A percentile compares a stretch with the other conserved stretches of the same genome.
These are phyloP conservation scores for Gorsachius magnificus DNA, from an alignment of 2,797 vertebrate genomes.

Conservation along the genomic window DNA sequence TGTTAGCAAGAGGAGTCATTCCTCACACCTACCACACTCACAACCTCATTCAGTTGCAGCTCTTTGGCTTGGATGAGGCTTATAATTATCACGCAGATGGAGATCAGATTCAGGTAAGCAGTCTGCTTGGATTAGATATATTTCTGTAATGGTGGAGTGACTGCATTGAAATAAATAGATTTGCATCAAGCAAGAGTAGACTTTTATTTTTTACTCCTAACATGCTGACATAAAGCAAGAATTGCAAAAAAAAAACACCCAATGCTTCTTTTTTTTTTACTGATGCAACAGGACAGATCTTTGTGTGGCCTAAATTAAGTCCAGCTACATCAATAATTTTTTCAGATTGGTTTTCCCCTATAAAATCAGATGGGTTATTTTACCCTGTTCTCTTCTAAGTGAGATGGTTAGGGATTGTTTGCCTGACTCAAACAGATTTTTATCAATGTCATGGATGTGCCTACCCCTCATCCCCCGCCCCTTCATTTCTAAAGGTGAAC, in stretches of 20 bases:
- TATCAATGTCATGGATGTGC: background rate
- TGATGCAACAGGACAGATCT: background rate
- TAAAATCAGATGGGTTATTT: background rate
- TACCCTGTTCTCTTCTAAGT: background rate
- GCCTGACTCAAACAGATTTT: background rate
- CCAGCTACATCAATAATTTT: accelerated
- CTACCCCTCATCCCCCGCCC: accelerated
- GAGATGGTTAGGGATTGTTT: background rate
- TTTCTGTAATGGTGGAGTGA: background rate
- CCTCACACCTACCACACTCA: slow-evolving; percentile 60
- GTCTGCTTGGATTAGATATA: background rate
- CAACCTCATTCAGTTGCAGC: slow-evolving; percentile 73
- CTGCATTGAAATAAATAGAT: background rate
- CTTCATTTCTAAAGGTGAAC: background rate
- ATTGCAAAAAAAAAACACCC: background rate
- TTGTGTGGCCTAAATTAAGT: background rate
- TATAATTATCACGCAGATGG: slow-evolving; percentile 76
- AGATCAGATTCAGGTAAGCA: slow-evolving; percentile 75
- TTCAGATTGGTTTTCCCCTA: background rate
- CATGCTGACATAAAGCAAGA: background rate
- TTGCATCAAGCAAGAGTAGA: background rate
- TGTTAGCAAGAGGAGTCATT: slow-evolving; percentile 66
- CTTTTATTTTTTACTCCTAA: background rate
- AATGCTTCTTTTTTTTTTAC: background rate
- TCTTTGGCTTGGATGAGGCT: slow-evolving; percentile 75